These are phyloP conservation scores for Pseudotriccus pelzelni DNA, from an alignment of 2,797 vertebrate genomes.

Conservation along the genomic window DNA sequence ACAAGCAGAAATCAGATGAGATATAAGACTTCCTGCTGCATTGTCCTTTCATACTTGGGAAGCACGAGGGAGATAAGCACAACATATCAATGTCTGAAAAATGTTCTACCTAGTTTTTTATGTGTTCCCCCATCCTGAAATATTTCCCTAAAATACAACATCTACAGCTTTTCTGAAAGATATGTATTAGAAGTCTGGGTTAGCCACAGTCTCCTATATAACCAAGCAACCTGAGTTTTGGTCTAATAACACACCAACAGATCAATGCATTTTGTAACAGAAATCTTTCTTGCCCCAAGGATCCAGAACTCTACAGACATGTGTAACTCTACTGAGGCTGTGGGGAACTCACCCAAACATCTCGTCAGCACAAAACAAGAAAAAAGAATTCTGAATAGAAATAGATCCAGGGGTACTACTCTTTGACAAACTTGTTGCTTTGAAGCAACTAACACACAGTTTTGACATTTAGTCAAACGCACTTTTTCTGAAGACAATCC, in stretches of 20 bases:
- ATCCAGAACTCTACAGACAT: not conserved
- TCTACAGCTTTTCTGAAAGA: not conserved
- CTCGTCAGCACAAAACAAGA: not conserved
- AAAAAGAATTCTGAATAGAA: not conserved
- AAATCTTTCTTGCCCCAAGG: not conserved
- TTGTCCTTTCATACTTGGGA: not conserved
- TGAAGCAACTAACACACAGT: not conserved
- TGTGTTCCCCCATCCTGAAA: accelerated
- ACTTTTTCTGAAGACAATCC: not conserved
- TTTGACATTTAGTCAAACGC: not conserved
- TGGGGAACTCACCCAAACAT: not conserved
- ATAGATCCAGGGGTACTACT: accelerated
- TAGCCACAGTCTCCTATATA: not conserved
- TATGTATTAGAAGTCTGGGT: not conserved
- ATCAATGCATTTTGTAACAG: not conserved
- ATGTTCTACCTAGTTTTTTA: not conserved
- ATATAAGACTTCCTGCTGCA: not conserved
- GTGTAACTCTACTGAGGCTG: not conserved
- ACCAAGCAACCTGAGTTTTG: not conserved
- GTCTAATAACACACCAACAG: not conserved
- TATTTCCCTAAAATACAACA: not conserved
- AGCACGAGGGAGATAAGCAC: not conserved
- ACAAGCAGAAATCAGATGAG: not conserved
- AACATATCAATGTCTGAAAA: not conserved
- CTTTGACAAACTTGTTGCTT: not conserved